Conservation (phyloP, 1,140 invertebrate species). For the Tetramorium parvispinum region DNA sequence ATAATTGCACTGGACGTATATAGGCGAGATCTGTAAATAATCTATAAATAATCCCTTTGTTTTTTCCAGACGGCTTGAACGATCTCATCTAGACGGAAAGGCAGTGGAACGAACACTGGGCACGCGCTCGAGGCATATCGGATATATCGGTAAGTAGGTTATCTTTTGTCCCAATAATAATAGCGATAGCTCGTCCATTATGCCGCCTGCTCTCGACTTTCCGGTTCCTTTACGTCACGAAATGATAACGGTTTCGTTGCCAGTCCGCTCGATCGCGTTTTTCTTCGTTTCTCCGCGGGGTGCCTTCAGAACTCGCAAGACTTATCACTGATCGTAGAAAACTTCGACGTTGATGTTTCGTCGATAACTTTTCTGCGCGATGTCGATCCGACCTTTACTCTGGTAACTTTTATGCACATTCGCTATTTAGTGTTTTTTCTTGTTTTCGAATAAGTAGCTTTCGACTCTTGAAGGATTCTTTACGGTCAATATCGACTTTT, state of each 20-base stretch:
- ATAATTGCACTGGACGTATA: slow-evolving; percentile 16
- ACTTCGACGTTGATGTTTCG: background rate
- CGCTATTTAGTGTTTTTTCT: no score
- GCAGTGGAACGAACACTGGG: slow-evolving; percentile 18
- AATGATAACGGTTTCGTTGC: slow-evolving; percentile 67
- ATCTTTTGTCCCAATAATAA: slow-evolving; percentile 70
- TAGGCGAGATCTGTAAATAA: slow-evolving; percentile 49
- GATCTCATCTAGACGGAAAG: slow-evolving; percentile 45
- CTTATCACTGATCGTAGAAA: background rate
- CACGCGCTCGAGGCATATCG: background rate
- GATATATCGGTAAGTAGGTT: slow-evolving; percentile 69
- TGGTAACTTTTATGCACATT: background rate
- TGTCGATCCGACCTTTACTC: background rate
- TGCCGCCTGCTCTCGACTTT: slow-evolving; percentile 54
- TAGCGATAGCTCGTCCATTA: background rate
- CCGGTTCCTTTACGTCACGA: slow-evolving; percentile 55
- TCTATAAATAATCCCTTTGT: slow-evolving; percentile 38
- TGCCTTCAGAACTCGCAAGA: background rate
- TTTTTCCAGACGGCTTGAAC: slow-evolving; percentile 17
- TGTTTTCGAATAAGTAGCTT: no score
- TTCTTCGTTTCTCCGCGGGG: slow-evolving; percentile 11
- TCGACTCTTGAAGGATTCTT: no score
- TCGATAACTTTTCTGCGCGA: background rate
- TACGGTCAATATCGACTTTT: background rate
- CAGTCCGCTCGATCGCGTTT: background rate